Evolutionary conservation across 2,113 vertebrate species (phyloP).

Genomic region (Circaetus gallicus): DNA sequence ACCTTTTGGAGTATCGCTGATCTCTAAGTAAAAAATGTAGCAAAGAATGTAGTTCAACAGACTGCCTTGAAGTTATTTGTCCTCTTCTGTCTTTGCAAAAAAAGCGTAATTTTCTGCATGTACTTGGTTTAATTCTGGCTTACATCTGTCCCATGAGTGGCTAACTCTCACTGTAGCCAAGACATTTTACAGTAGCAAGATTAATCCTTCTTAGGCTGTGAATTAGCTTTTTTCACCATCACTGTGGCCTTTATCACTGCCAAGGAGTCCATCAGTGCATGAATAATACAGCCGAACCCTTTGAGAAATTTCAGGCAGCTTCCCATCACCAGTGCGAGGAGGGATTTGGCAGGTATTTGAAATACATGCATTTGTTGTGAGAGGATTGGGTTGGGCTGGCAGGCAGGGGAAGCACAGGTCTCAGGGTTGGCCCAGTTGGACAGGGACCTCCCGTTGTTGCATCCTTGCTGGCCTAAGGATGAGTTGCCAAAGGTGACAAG

Average conservation of each 20-base stretch:
- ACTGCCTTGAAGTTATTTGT: background rate
- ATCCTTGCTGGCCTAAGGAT: background rate
- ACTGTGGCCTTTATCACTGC: background rate
- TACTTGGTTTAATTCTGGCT: background rate
- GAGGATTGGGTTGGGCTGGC: background rate
- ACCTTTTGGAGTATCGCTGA: background rate
- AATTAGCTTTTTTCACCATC: constrained; percentile 1
- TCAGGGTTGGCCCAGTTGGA: accelerated
- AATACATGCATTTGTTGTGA: background rate
- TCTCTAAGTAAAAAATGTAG: background rate
- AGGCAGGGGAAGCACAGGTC: background rate
- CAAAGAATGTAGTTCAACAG: background rate
- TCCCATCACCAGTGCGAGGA: background rate
- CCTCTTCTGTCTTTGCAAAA: background rate
- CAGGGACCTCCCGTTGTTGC: background rate
- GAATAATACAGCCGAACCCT: background rate
- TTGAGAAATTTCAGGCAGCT: background rate
- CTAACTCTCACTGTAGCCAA: background rate
- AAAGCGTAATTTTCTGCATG: background rate
- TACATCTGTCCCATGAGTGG: background rate
- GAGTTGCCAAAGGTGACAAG: background rate
- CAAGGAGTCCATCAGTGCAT: background rate
- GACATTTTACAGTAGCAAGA: constrained; percentile 19
- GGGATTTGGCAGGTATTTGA: background rate
- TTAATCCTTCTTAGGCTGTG: constrained; percentile 42